A percentile compares a stretch with the other conserved stretches of the same genome.
Conservation (phyloP, 92 coral and sea anemone genomes). For the Palythoa grandiflora region DNA sequence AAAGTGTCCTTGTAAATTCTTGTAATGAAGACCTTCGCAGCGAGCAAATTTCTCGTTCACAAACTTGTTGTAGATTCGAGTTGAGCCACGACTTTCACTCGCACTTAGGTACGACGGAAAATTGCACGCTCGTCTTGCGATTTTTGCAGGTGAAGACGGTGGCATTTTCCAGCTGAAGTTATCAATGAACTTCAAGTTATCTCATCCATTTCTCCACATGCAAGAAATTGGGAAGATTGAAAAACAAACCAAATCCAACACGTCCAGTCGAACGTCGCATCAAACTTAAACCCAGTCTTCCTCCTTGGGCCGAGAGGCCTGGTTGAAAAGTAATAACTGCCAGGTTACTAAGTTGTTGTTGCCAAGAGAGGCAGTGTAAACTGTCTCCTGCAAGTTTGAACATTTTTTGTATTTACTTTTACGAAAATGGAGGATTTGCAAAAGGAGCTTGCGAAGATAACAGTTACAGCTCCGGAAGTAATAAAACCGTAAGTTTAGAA, state of each 20-base stretch:
- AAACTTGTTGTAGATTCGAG: constrained; percentile 62
- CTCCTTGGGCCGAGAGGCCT: background rate
- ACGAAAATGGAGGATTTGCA: constrained; percentile 76
- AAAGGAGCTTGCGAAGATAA: constrained; percentile 87
- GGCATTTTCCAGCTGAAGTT: background rate
- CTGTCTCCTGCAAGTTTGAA: background rate
- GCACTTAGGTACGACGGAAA: constrained; percentile 65
- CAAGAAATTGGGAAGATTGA: too few species aligned
- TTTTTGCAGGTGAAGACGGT: background rate
- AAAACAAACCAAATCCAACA: background rate
- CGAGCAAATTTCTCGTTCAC: constrained; percentile 74
- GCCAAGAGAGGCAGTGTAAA: constrained; percentile 60
- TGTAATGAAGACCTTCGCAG: constrained; percentile 72
- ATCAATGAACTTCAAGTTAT: constrained; percentile 3
- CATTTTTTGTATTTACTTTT: background rate
- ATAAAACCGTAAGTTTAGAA: constrained; percentile 72
- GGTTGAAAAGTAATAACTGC: background rate
- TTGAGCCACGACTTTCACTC: constrained; percentile 64
- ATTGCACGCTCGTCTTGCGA: constrained; percentile 29
- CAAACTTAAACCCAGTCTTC: background rate
- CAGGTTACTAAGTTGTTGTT: constrained; percentile 71
- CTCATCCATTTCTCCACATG: background rate
- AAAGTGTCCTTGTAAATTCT: constrained; percentile 86
- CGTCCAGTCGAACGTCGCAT: background rate
- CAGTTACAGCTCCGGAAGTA: constrained; percentile 83